A percentile compares a stretch with the other conserved stretches of the same genome.
Conservation (phyloP, 23 tunicate species). For the Trididemnum clinides region DNA sequence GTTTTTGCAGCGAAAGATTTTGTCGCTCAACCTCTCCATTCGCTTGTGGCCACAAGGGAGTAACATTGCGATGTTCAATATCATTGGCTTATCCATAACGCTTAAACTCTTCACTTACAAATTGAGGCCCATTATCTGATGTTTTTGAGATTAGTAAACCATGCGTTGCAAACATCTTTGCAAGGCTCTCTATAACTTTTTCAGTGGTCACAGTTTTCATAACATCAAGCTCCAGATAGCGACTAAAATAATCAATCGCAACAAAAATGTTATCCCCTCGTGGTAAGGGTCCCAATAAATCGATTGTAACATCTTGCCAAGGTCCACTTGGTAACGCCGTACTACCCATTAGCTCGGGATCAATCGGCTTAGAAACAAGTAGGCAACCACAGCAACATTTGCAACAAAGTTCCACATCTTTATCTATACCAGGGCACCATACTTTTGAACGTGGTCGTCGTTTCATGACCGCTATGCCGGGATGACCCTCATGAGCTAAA, state of each 20-base stretch:
- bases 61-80: conserved; percentile 21
- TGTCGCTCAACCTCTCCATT: conserved; percentile 49
- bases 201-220: not conserved
- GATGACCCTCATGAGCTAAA: conserved; percentile 28
- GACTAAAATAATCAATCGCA: conserved; percentile 22
- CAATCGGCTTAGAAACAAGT: not conserved
- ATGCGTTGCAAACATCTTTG: conserved; percentile 8
- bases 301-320: conserved; percentile 8
- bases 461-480: conserved; percentile 28
- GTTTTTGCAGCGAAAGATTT: conserved; percentile 30
- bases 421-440: no score
- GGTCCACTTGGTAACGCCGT: conserved; percentile 16
- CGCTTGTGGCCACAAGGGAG: conserved; percentile 42
- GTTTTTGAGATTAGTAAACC: conserved; percentile 4
- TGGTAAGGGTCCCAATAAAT: conserved; percentile 11
- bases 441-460: not conserved
- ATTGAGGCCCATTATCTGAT: conserved; percentile 41
- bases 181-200: not conserved
- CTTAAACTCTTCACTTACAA: conserved; percentile 36
- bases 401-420: conserved; percentile 19
- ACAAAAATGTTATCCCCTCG: not conserved
- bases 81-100: not conserved
- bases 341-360: conserved; percentile 16
- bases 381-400: conserved; percentile 22
- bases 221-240: conserved; percentile 16